Base-by-base conservation (phyloP, 2,113 vertebrate genomes). In the Ardeotis arabs region DNA sequence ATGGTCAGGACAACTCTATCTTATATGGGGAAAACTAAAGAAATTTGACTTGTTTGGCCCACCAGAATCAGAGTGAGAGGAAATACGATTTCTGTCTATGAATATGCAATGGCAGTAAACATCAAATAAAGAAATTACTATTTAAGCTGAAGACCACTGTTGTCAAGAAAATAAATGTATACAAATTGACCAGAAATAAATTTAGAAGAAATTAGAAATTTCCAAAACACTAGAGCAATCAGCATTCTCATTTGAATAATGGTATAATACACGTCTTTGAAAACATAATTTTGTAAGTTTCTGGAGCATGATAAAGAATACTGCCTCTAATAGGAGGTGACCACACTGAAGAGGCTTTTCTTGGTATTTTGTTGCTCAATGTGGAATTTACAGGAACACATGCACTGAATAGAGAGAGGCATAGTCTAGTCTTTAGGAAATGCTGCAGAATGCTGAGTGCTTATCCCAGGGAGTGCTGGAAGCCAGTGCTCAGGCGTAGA, bases 361-460 rank as follows among this genome's bases (percentile, higher is more conserved):
- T 35, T 69, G 22, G 12, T 86, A 14, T 7, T 66, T 93, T 64
- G 13, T 77, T 13, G 18, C 2, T 7, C 4, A 1, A 12, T 62
- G 14, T 49, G 35, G 13, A 66, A 77, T 64, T 80, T 39, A 56
- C 12, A 69, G 62, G 33, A 81, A 17, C 6, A 49, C 6, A 18
- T 7, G 21, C 8, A 41, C 8, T 2, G 1, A 59, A 44, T 1
- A 58, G 22, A 84, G 58, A 68, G 18, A 63, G 3, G 6, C 3
- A 29, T 3, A 53, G 37, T 39, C 31, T 44, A 58, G 58, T 23
- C 62, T 59, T 72, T 35, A 63, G 10, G 31, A 84, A 90, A 66
- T 25, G 13, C 59, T 56, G 33, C 77, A 20, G 37, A 50, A 59
- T 33, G 5, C 41, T 20, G 25, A 6, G 4, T 0, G 2, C 17